phyloP scores from a whole-genome alignment of 2,888 invertebrate species.

The Anticlea derivata region DNA sequence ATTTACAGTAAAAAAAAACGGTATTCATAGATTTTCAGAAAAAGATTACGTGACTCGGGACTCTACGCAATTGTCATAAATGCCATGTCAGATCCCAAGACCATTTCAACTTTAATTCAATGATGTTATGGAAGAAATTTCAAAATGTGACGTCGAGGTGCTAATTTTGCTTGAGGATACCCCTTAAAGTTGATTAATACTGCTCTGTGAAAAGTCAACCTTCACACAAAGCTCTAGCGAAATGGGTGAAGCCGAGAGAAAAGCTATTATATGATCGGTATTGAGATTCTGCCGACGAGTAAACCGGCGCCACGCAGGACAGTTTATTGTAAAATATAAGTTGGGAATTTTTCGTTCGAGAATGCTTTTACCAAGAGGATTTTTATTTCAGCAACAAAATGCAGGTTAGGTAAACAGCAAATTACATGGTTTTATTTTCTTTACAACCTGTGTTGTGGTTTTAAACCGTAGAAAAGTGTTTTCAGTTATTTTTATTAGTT shows the following conservation, averaged over 20 bases:
- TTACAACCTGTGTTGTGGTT: too few species aligned
- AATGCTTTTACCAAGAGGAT: constrained; percentile 6
- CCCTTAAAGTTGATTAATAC: background rate
- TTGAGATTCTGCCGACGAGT: constrained; percentile 4
- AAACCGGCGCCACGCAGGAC: constrained; percentile 8
- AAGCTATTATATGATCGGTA: constrained; percentile 12
- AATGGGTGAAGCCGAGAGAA: constrained; percentile 4
- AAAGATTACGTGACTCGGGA: too few species aligned
- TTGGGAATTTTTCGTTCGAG: constrained; percentile 17
- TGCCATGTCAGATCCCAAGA: too few species aligned
- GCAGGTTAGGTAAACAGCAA: constrained; percentile 2
- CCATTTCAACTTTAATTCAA: too few species aligned
- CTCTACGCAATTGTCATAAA: too few species aligned
- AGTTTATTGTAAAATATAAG: constrained; percentile 21
- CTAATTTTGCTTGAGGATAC: too few species aligned
- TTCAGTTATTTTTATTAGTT: background rate
- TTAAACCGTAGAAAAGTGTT: background rate
- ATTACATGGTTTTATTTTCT: background rate
- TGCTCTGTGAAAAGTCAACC: constrained; percentile 4
- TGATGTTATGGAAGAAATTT: too few species aligned
- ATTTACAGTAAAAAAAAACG: too few species aligned
- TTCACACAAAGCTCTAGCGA: constrained; percentile 3
- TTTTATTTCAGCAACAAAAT: constrained; percentile 10
- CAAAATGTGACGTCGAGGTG: too few species aligned
- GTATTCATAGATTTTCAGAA: too few species aligned